phyloP scores from a whole-genome alignment of 2,888 invertebrate genomes.

The Caenorhabditis sp. region DNA sequence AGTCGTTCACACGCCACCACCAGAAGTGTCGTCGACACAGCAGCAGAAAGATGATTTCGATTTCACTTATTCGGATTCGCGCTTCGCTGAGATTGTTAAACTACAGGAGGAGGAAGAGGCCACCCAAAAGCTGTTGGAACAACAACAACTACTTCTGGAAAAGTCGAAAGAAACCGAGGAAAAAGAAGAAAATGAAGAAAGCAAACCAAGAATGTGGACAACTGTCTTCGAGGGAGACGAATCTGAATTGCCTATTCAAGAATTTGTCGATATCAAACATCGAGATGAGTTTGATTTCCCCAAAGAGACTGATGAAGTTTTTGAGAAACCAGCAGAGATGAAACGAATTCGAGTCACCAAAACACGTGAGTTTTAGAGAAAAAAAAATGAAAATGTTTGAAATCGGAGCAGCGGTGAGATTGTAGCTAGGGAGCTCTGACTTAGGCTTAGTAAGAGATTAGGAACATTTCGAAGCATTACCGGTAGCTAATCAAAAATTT shows the following conservation, averaged over 20 bases:
- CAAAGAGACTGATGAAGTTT: slow-evolving; percentile 47
- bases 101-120: slow-evolving; percentile 34
- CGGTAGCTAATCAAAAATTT: no score
- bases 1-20: slow-evolving; percentile 17
- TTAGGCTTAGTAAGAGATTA: no score
- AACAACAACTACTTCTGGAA: not conserved
- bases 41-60: slow-evolving; percentile 34
- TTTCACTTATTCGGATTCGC: slow-evolving; percentile 51
- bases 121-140: not conserved
- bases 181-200: slow-evolving; percentile 13
- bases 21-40: slow-evolving; percentile 14
- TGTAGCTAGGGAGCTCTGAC: no score
- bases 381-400: no score
- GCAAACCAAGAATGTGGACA: slow-evolving; percentile 67
- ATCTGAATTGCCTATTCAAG: slow-evolving; percentile 37
- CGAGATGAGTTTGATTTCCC: slow-evolving; percentile 33
- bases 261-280: slow-evolving; percentile 20
- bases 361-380: slow-evolving; percentile 26
- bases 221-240: slow-evolving; percentile 68
- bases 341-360: slow-evolving; percentile 32
- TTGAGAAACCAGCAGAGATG: slow-evolving; percentile 39
- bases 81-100: slow-evolving; percentile 45
- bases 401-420: no score
- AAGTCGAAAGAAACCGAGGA: not conserved
- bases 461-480: no score